Evolutionary conservation across 2,797 vertebrate genomes (phyloP).

Genomic region (Phoeniculus purpureus): DNA sequence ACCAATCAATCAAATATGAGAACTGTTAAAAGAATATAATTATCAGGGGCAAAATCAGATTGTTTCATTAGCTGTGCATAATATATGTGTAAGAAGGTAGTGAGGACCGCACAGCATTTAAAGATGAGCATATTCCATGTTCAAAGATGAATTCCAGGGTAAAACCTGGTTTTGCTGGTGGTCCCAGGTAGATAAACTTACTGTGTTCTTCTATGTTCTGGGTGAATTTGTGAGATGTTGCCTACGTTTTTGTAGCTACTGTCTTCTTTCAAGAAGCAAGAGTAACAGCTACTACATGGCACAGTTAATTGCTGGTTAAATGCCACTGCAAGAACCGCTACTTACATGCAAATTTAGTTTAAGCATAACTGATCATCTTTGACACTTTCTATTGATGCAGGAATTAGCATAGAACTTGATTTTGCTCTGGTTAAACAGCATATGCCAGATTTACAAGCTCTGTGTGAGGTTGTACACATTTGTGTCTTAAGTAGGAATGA

Average conservation of each 20-base stretch:
- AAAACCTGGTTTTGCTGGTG: neutral
- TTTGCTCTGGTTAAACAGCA: neutral
- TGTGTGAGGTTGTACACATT: conserved; percentile 30
- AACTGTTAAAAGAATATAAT: neutral
- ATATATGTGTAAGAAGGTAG: neutral
- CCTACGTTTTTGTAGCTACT: neutral
- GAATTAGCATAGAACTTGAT: neutral
- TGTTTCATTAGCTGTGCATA: neutral
- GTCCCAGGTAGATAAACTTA: neutral
- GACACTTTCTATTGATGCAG: neutral
- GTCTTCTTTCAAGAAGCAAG: neutral
- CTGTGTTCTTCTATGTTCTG: neutral
- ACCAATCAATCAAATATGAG: neutral
- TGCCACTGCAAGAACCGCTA: neutral
- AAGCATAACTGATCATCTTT: neutral
- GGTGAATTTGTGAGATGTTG: neutral
- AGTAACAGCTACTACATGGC: neutral
- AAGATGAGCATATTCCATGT: neutral
- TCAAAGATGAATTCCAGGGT: neutral
- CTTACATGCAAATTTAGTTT: neutral
- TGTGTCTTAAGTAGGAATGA: conserved; percentile 12
- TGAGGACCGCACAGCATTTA: neutral
- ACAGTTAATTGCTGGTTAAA: neutral
- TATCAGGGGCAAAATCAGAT: neutral
- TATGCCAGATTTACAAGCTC: neutral